A percentile compares a stretch with the other conserved stretches of the same genome.
Conservation (phyloP, 2,888 invertebrate genomes). For the Neoitamus cyanurus region DNA sequence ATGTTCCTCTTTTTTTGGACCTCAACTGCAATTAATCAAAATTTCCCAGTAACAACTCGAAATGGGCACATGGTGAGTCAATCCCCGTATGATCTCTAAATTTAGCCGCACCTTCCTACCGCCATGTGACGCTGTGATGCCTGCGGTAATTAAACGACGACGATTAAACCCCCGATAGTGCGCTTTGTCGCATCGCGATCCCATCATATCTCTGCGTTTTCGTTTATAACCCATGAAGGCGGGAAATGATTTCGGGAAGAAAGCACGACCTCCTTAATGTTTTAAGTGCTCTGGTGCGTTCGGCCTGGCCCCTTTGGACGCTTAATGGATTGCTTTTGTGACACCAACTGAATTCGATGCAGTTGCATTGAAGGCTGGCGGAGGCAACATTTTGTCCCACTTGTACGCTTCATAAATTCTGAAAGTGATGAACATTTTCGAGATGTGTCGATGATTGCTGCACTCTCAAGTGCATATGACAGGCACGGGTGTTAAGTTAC, state of each 20-base stretch:
- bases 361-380: not conserved
- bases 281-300: slow-evolving; percentile 3
- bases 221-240: not conserved
- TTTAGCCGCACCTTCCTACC: not conserved
- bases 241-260: not conserved
- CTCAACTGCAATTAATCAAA: slow-evolving; percentile 1
- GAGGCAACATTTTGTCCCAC: not conserved
- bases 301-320: not conserved
- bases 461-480: not conserved
- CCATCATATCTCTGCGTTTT: not conserved
- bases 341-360: not conserved
- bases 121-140: slow-evolving; percentile 8
- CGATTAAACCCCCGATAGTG: slow-evolving; percentile 11
- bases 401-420: slow-evolving; percentile 1
- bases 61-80: not conserved
- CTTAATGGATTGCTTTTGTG: slow-evolving; percentile 17
- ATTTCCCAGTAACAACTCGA: not conserved
- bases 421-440: not conserved
- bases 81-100: not conserved
- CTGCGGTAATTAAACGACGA: slow-evolving; percentile 13
- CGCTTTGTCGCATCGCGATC: not conserved
- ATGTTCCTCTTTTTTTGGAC: not conserved
- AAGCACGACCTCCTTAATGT: not conserved
- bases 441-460: not conserved
- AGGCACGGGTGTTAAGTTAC: not conserved